Percentiles rank a stretch among this genome's conserved stretches.
phyloP scores from a whole-genome alignment of 2,113 vertebrate genomes.

The Asarcornis scutulata region DNA sequence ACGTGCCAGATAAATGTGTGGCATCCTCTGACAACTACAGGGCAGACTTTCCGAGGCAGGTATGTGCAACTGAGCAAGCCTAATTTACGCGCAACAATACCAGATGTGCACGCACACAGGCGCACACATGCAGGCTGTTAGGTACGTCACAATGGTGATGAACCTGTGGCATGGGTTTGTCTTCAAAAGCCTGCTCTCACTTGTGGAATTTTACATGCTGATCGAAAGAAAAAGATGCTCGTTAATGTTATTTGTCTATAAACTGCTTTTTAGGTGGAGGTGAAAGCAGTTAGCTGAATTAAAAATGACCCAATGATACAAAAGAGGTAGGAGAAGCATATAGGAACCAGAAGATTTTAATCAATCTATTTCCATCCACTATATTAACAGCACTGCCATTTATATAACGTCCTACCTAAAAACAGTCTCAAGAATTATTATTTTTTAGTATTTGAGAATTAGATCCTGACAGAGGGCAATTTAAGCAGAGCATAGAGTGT shows the following conservation, averaged over 20 bases:
- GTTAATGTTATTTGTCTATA: not conserved
- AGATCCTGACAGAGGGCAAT: not conserved
- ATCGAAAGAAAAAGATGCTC: not conserved
- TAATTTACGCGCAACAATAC: not conserved
- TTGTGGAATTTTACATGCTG: constrained; percentile 21
- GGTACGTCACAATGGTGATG: not conserved
- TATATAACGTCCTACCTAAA: not conserved
- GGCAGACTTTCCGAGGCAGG: constrained; percentile 42
- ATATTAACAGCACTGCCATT: not conserved
- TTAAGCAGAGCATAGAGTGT: not conserved
- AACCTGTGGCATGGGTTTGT: not conserved
- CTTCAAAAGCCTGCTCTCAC: not conserved
- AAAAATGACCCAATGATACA: constrained; percentile 8
- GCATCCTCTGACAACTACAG: constrained; percentile 23
- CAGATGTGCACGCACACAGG: not conserved
- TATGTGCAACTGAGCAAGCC: not conserved
- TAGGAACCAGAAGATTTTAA: not conserved
- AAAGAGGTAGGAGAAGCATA: not conserved
- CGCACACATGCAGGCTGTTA: not conserved
- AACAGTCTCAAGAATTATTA: not conserved
- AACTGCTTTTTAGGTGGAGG: not conserved
- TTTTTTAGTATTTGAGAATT: constrained; percentile 53
- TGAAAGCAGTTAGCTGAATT: not conserved
- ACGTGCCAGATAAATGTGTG: not conserved
- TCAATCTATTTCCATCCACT: not conserved